Evolutionary conservation across 1,140 invertebrate genomes (phyloP), one percentile per base, ranked within the genome.

Genomic region (Lepidostoma basale): DNA sequence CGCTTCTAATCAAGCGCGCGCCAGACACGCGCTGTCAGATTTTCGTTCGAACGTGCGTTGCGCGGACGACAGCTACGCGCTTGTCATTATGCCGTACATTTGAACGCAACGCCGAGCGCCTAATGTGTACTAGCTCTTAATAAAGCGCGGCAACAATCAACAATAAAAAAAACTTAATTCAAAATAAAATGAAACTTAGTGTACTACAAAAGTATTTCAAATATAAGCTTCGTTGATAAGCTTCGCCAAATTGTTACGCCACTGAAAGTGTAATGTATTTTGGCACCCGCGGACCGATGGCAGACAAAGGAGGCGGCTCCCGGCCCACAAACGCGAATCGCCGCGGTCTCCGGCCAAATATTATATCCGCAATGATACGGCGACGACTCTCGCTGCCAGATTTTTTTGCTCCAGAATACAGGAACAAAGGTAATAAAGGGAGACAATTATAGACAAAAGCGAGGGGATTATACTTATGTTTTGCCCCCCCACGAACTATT

Each of bases 221-320:
- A n/a, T n/a, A n/a, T n/a, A n/a, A n/a, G n/a, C n/a, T n/a, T n/a
- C n/a, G n/a, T n/a, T n/a, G n/a, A n/a, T n/a, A n/a, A n/a, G n/a
- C n/a, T n/a, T n/a, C 18, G n/a, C 44, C 9, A 36, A 36, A n/a
- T 45, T 45, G 9, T 12, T 45, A 20, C 8, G 42, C n/a, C n/a
- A n/a, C n/a, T n/a, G n/a, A n/a, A 16, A 45, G 22, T 18, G 47
- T 62, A 62, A 62, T 62, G 59, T 26, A 62, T 62, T 62, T 62
- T 62, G 59, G 59, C 59, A 62, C 25, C 59, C 25, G 39, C 30
- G 20, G 22, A 30, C 59, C 45, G 59, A 62, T 44, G 26, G 40
- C 28, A 18, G 12, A 25, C 8, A 44, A 16, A 6, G 12, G 12
- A 12, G 5, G 5, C 30, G 30, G 30, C 12, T 33, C 30, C 30